Conservation (phyloP, 53 echinoderm and acorn worm species). For the Echinometra lucunter region DNA sequence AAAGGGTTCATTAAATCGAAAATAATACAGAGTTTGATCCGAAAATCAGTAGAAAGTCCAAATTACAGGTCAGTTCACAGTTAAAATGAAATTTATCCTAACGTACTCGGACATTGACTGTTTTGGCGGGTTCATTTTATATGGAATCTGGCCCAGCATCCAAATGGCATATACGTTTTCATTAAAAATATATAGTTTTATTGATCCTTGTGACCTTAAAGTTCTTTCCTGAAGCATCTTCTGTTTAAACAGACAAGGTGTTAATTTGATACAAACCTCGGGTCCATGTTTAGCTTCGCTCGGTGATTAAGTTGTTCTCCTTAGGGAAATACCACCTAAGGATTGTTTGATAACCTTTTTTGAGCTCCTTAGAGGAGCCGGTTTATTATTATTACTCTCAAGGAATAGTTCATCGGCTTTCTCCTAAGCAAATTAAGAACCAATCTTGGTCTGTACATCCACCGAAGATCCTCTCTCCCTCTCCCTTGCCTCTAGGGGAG, state of each 20-base stretch:
- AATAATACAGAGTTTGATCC: too few relatives aligned
- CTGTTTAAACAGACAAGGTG: neutral
- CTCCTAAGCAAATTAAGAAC: neutral
- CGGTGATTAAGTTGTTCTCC: neutral
- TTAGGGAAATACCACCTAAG: neutral
- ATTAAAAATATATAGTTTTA: too few relatives aligned
- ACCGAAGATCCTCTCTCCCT: neutral
- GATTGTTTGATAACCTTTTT: neutral
- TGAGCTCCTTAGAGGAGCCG: neutral
- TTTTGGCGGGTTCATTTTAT: too few relatives aligned
- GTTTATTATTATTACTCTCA: neutral
- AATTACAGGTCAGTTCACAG: too few relatives aligned
- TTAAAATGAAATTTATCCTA: too few relatives aligned
- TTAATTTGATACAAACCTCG: neutral
- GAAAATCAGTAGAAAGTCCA: too few relatives aligned
- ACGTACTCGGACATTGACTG: too few relatives aligned
- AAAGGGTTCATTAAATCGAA: too few relatives aligned
- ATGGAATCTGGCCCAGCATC: too few relatives aligned
- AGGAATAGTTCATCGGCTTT: neutral
- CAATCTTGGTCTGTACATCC: neutral
- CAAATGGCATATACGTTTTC: too few relatives aligned
- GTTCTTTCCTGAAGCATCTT: neutral
- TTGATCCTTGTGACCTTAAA: too few relatives aligned
- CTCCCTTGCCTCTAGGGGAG: neutral
- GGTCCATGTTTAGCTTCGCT: neutral